phyloP scores from a whole-genome alignment of 2,888 invertebrate species.

The Strigamia crassipes region DNA sequence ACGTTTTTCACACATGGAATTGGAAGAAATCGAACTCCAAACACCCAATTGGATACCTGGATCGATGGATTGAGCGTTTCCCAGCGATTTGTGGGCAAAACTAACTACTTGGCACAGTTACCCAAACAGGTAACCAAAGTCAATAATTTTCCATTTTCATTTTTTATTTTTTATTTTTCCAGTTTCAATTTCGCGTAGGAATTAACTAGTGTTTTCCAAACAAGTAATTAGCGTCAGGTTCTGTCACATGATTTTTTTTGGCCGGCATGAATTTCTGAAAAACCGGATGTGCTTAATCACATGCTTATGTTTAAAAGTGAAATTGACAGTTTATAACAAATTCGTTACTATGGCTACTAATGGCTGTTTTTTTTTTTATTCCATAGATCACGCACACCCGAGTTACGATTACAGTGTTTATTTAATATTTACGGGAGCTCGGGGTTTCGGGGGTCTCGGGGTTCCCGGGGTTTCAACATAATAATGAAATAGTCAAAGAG shows the following conservation, averaged over 20 bases:
- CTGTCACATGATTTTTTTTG: no score
- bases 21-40: background rate
- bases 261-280: no score
- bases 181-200: background rate
- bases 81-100: background rate
- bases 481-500: no score
- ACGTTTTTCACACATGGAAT: background rate
- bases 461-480: no score
- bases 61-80: background rate
- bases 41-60: background rate
- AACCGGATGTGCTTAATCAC: background rate
- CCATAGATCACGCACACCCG: no score
- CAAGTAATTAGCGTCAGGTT: no score
- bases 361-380: background rate
- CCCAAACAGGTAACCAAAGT: conserved; percentile 1
- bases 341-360: conserved; percentile 1
- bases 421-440: no score
- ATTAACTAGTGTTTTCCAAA: no score
- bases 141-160: background rate
- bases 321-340: background rate
- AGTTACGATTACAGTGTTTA: no score
- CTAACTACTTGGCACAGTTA: conserved; percentile 30
- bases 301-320: background rate
- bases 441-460: no score
- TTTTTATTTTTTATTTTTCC: background rate